Evolutionary conservation across 1,140 invertebrate species (phyloP).

Genomic region (Drosophila navojoa): DNA sequence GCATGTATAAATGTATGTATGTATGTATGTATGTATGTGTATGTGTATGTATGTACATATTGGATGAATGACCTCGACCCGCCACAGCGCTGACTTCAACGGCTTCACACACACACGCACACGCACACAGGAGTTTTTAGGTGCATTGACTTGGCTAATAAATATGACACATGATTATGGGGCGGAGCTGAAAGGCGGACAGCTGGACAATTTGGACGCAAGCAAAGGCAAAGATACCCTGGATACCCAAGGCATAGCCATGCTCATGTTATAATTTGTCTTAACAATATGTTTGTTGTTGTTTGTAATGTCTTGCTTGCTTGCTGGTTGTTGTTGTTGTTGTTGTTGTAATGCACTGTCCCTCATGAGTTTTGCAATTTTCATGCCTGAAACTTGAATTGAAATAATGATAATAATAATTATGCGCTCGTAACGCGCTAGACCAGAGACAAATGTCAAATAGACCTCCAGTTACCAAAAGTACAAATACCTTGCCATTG

Average conservation of each 20-base stretch:
- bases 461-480: conserved; percentile 20
- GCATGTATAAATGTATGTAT: background rate
- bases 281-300: conserved; percentile 15
- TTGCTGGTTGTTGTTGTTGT: background rate
- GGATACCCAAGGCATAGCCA: too few species aligned
- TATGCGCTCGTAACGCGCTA: conserved; percentile 33
- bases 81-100: conserved; percentile 22
- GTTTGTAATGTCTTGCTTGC: background rate
- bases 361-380: conserved; percentile 32
- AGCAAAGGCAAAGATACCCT: conserved; percentile 4
- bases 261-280: conserved; percentile 17
- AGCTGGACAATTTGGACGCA: background rate
- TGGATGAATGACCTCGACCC: conserved; percentile 45
- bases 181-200: conserved; percentile 6
- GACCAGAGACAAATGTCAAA: conserved; percentile 44
- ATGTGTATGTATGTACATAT: background rate
- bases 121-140: background rate
- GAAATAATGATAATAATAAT: conserved; percentile 42
- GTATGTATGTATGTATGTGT: background rate
- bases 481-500: background rate
- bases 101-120: conserved; percentile 18
- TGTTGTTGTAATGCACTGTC: background rate
- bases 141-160: conserved; percentile 47
- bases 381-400: conserved; percentile 37
- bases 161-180: conserved; percentile 19